Percentiles rank a stretch among this genome's conserved stretches.
Conservation (phyloP, 2,797 vertebrate genomes). For the Dipus sagitta region DNA sequence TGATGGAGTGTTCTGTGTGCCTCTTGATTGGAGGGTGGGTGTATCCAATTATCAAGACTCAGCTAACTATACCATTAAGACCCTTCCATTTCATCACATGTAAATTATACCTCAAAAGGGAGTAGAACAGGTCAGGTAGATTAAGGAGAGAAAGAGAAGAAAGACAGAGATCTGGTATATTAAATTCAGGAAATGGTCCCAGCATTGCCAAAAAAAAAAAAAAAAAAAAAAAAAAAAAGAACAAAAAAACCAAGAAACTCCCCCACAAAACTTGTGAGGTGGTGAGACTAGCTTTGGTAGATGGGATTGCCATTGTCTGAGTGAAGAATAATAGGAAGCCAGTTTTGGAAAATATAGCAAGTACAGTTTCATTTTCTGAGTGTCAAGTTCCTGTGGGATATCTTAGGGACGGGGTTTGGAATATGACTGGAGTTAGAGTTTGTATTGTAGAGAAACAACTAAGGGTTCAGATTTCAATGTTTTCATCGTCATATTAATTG, state of each 20-base stretch:
- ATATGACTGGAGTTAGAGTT: conserved; percentile 34
- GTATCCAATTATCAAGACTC: background rate
- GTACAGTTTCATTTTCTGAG: background rate
- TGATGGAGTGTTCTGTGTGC: background rate
- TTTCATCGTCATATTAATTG: conserved; percentile 39
- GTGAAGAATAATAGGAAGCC: conserved; percentile 1
- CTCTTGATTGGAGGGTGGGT: background rate
- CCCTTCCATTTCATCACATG: conserved; percentile 4
- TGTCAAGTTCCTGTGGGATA: background rate
- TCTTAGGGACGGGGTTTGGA: background rate
- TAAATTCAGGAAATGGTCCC: background rate
- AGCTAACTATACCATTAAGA: background rate
- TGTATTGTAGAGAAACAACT: conserved; percentile 14
- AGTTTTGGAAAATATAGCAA: background rate
- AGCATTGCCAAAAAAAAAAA: too few relatives aligned
- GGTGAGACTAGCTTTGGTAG: background rate
- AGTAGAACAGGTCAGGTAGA: background rate
- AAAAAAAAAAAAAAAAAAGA: rapidly evolving
- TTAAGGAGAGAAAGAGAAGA: conserved; percentile 10
- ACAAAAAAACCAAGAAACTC: too few relatives aligned
- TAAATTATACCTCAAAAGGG: conserved; percentile 30
- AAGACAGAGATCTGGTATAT: background rate
- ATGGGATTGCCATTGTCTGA: conserved; percentile 3
- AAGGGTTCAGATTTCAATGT: conserved; percentile 17
- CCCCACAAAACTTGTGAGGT: background rate